Percentiles rank a stretch among this genome's conserved stretches.
phyloP scores from a whole-genome alignment of 2,113 vertebrate genomes.

The Struthidea cinerea region DNA sequence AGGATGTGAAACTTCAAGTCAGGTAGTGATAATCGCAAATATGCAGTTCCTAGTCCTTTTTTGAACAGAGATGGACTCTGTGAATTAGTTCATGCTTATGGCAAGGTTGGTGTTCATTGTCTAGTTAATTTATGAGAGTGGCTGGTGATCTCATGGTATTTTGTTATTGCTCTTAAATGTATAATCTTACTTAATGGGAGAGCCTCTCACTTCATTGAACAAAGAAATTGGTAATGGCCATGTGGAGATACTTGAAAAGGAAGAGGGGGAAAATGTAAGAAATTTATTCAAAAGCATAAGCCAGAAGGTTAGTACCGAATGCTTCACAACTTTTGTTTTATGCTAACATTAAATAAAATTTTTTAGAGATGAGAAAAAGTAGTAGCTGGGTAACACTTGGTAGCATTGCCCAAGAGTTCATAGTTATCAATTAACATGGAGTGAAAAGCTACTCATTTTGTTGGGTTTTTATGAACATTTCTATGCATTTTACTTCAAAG shows the following conservation, averaged over 20 bases:
- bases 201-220: background rate
- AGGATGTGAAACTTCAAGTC: background rate
- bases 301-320: background rate
- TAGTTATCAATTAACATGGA: background rate
- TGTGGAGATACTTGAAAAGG: background rate
- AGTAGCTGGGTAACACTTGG: background rate
- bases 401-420: background rate
- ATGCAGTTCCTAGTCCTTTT: background rate
- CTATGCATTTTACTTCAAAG: background rate
- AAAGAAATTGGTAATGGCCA: background rate
- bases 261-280: background rate
- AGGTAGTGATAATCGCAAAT: background rate
- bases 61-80: background rate
- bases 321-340: background rate
- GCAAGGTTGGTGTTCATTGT: background rate
- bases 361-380: background rate
- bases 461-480: background rate
- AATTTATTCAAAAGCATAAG: background rate
- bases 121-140: background rate
- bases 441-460: background rate
- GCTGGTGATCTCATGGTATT: background rate
- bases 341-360: background rate
- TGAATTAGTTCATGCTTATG: background rate
- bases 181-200: background rate
- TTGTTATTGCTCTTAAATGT: background rate